Evolutionary conservation across 2,113 vertebrate genomes (phyloP), one percentile per base, ranked within the genome.

Genomic region (Uria lomvia): DNA sequence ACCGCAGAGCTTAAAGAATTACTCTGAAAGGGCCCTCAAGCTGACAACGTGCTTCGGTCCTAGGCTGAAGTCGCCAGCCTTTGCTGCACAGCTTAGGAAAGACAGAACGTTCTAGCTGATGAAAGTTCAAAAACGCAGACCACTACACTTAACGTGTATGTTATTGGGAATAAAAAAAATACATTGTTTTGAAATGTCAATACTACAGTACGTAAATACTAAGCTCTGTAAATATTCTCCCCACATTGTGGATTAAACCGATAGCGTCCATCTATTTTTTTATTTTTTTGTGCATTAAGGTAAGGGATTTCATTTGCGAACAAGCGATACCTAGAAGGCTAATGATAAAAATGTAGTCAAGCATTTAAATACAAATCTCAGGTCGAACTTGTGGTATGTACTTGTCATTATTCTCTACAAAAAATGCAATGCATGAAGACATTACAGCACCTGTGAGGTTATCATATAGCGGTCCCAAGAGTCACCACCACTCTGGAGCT

Each of bases 1-100:
- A 0, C 88, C 4, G 29, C 11, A 21, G 56, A 88, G 83, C 92
- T 79, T 21, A 16, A 68, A 49, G 83, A 91, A 89, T 55, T 66
- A 49, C 59, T 86, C 65, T 36, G 71, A 55, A 95, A 96, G 65
- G 77, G 92, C 86, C 87, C 70, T 96, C 62, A 3, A 84, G 88
- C 91, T 67, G 78, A 70, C 68, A 58, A 29, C 93, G 88, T 8
- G 42, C 83, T 94, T 68, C 4, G 4, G 23, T 52, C 52, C 79
- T 5, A 12, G 62, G 8, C 65, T 15, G 38, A 67, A 87, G 24
- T 74, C 70, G 32, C 36, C 40, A 55, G 76, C 66, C 45, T 74
- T n/a, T 45, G 36, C 40, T n/a, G 78, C 84, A n/a, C 40, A 18
- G 58, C 67, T 87, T 4, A 0, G 47, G 50, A 22, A 76, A 58